Percentiles rank a stretch among this genome's conserved stretches.
Conservation (phyloP, 2,797 vertebrate genomes). For the Enteromius thamalakanensis region DNA sequence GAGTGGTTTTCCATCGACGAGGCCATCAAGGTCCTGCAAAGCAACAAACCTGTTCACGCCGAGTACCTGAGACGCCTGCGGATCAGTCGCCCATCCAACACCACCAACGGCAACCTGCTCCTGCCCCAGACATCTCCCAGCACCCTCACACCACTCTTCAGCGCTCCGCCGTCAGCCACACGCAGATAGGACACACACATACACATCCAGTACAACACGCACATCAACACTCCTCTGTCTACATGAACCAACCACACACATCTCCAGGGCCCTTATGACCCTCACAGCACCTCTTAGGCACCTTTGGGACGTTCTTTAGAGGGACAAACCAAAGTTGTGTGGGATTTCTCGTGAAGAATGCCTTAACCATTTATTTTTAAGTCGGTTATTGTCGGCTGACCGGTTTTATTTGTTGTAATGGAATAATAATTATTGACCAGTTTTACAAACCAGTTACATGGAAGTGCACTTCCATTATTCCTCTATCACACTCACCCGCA, state of each 20-base stretch:
- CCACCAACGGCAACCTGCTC: slow-evolving; percentile 91
- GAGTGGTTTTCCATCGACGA: slow-evolving; percentile 99
- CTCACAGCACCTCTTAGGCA: slow-evolving; percentile 25
- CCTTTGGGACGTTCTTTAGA: slow-evolving; percentile 62
- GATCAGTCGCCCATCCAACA: slow-evolving; percentile 87
- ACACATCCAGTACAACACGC: slow-evolving; percentile 1
- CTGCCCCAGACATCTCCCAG: slow-evolving; percentile 84
- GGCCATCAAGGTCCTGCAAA: slow-evolving; percentile 95
- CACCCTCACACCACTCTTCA: slow-evolving; percentile 87
- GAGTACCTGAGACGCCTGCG: slow-evolving; percentile 96
- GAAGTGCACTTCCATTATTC: slow-evolving; percentile 23
- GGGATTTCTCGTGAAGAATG: slow-evolving; percentile 69
- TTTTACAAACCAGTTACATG: neutral
- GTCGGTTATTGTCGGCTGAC: slow-evolving; percentile 53
- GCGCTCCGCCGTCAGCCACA: slow-evolving; percentile 83
- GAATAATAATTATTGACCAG: slow-evolving; percentile 19
- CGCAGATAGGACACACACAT: slow-evolving; percentile 78
- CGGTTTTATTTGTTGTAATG: slow-evolving; percentile 26
- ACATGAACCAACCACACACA: slow-evolving; percentile 38
- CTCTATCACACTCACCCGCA: neutral
- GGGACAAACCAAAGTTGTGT: slow-evolving; percentile 73
- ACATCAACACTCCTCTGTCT: slow-evolving; percentile 36
- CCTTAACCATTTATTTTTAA: slow-evolving; percentile 73
- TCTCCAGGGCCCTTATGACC: slow-evolving; percentile 49
- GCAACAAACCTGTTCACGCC: slow-evolving; percentile 96